A percentile compares a stretch with the other conserved stretches of the same genome.
These are phyloP conservation scores for Anas platyrhynchos DNA, from an alignment of 2,113 vertebrate genomes.

Conservation along the genomic window DNA sequence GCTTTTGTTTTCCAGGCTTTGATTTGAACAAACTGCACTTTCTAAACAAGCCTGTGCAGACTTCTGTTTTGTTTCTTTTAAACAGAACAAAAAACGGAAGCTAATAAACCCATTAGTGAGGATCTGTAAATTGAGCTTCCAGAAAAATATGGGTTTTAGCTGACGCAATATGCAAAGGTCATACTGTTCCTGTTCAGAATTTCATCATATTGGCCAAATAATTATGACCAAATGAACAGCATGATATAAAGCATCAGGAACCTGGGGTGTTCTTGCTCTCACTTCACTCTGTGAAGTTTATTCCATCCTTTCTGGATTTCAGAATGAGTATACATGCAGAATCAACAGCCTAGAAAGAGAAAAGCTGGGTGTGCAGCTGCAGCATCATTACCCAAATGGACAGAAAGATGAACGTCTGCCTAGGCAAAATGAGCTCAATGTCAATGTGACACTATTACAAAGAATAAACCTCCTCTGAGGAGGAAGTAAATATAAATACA, in stretches of 20 bases:
- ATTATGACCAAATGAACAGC: background rate
- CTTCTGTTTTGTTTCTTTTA: background rate
- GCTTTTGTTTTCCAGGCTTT: background rate
- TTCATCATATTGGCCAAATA: background rate
- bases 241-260: background rate
- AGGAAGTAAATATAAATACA: background rate
- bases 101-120: background rate
- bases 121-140: background rate
- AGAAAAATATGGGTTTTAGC: background rate
- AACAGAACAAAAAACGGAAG: background rate
- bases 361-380: background rate
- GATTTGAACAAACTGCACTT: background rate
- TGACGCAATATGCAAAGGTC: background rate
- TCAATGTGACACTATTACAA: background rate
- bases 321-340: background rate
- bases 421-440: background rate
- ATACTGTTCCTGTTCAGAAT: background rate
- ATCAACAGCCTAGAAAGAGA: background rate
- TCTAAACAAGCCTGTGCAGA: background rate
- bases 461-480: background rate
- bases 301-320: background rate
- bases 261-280: background rate
- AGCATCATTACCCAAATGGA: background rate
- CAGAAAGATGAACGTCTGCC: background rate
- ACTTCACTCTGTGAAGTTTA: background rate